These are phyloP conservation scores for Semnornis frantzii DNA, from an alignment of 2,113 vertebrate genomes.

Conservation along the genomic window DNA sequence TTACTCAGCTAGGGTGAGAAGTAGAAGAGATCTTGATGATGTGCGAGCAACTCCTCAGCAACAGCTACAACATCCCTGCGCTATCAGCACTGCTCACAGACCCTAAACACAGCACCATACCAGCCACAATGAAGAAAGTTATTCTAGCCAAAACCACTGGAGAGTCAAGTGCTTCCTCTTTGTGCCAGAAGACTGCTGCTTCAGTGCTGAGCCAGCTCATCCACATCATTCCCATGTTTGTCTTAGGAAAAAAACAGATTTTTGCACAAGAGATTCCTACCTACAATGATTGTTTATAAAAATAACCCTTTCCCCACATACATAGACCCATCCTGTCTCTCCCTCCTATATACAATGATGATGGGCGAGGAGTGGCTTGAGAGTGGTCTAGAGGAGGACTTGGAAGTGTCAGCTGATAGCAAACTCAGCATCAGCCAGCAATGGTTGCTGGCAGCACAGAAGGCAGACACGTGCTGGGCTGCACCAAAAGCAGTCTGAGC, in stretches of 20 bases:
- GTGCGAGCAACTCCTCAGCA: not conserved
- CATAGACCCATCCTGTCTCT: not conserved
- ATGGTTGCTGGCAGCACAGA: no score
- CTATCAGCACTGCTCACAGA: not conserved
- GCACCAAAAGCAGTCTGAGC: no score
- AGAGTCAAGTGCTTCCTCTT: not conserved
- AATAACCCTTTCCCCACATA: rapidly evolving
- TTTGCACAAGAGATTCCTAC: not conserved
- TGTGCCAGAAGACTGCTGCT: not conserved
- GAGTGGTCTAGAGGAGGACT: no score
- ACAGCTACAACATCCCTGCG: not conserved
- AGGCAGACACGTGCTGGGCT: no score
- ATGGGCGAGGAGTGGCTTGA: no score
- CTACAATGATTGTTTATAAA: not conserved
- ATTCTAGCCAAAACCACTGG: not conserved
- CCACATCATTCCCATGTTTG: not conserved
- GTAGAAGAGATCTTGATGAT: not conserved
- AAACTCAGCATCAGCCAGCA: no score
- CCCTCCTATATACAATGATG: not conserved
- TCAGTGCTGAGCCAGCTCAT: not conserved
- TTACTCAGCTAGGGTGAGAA: not conserved
- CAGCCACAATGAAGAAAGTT: not conserved
- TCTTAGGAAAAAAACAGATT: not conserved
- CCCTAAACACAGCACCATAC: not conserved
- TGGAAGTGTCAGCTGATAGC: no score